Conservation (phyloP, 2,113 vertebrate species). For the Caretta caretta region DNA sequence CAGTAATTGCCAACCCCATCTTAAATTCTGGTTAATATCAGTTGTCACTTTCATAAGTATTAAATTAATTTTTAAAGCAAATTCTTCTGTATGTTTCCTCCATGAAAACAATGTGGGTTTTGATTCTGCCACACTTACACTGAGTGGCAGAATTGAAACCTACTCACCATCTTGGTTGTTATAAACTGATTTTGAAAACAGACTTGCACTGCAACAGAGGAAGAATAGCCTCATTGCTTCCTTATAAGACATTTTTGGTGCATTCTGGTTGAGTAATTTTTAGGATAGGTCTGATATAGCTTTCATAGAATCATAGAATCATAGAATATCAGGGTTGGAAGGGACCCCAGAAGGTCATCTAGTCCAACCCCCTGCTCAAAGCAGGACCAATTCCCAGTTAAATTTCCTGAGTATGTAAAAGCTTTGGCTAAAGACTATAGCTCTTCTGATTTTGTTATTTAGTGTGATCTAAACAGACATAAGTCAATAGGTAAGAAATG, state of each 20-base stretch:
- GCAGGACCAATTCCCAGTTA: too few species aligned
- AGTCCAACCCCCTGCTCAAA: too few species aligned
- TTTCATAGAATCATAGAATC: too few species aligned
- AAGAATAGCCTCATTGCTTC: not conserved
- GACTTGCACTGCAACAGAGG: not conserved
- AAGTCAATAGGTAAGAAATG: constrained; percentile 44
- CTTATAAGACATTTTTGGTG: not conserved
- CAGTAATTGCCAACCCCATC: not conserved
- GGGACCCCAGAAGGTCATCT: too few species aligned
- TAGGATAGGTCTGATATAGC: not conserved
- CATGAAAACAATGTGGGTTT: not conserved
- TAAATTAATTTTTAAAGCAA: not conserved
- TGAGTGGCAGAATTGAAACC: not conserved
- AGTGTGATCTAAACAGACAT: constrained; percentile 24
- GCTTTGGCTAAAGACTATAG: constrained; percentile 20
- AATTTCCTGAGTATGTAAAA: constrained; percentile 36
- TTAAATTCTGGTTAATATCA: not conserved
- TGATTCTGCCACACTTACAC: not conserved
- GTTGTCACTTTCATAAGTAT: not conserved
- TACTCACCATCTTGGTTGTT: not conserved
- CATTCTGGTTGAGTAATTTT: constrained; percentile 13
- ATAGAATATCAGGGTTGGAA: too few species aligned
- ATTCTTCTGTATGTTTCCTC: not conserved
- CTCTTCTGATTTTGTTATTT: constrained; percentile 19
- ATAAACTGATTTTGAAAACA: not conserved